Evolutionary conservation across 2,797 vertebrate genomes (phyloP), one percentile per base, ranked within the genome.

Genomic region (Pyrocephalus nanus): DNA sequence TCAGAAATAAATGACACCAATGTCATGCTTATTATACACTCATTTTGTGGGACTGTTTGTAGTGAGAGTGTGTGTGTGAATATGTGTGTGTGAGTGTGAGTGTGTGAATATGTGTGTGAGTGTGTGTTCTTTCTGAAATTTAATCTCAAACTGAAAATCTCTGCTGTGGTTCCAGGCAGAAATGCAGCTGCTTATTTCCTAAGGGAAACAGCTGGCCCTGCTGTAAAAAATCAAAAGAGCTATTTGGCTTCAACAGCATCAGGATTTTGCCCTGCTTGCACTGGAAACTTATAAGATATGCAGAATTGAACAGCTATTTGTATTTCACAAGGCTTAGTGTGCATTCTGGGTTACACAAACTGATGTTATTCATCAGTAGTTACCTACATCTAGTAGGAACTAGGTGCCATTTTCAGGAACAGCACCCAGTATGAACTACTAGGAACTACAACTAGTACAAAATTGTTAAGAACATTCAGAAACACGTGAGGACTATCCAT

Each of bases 101-200:
- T 17, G 11, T 19, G 53, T 27, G 57, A 45, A 40, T 29, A 25
- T 18, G 53, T 7, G 38, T 53, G 47, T 71, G 34, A 91, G 80
- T 30, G 13, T 5, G 23, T 47, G 22, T 26, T 91, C 64, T 62
- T 82, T 65, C 55, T 70, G 51, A 92, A 92, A 86, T 82, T 75
- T 81, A 57, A 42, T 64, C 58, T 90, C 29, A 48, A 57, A 69
- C 10, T 75, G 87, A 86, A 93, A 94, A 86, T 60, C 50, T 54
- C 9, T 3, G 1, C 29, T 80, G 82, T 34, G 6, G 29, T 75
- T 92, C n/a, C 58, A 86, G 53, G 16, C 16, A 80, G 51, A 69
- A 83, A 69, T 27, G 40, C 51, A 89, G n/a, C 26, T 75, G 47
- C 66, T 26, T 36, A 1, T 78, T 72, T 92, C 38, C 43, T 62